Base-by-base conservation (phyloP, 1,140 invertebrate species). In the Euura lappo region DNA sequence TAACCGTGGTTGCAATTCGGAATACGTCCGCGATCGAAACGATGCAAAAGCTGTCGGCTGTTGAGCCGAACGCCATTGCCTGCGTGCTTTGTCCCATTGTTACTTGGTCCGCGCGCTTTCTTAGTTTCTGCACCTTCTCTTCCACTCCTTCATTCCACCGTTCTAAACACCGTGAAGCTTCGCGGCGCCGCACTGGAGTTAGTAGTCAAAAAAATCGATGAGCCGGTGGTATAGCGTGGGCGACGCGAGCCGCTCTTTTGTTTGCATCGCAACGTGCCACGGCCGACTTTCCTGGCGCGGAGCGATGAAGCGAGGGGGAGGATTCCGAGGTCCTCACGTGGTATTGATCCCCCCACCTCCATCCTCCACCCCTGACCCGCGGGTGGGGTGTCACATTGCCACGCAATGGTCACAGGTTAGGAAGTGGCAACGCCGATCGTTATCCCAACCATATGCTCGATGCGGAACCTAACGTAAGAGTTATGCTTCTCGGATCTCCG, bases 71-170 rank as follows among this genome's bases (percentile, higher is more conserved):
- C 28, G 28, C 28, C 28, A 28, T 28, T 28, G 28, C 28, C 28
- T 28, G 28, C 28, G 28, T 28, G 13, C 51, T 60, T 60, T 60
- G 51, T 60, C 51, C 51, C 51, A 60, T 60, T 60, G 51, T 60
- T 60, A 60, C 8, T 60, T 11, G 51, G 8, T 60, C 2, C 51
- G 28, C 28, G 28, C 1, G 28, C 28, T 28, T 28, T 28, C 28
- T 28, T 28, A 28, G 28, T 28, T 60, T 11, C 13, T 60, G 51
- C 51, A n/a, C 51, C 8, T 60, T 60, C 51, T 60, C 51, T 60
- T 60, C 51, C 51, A 11, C 51, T 60, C 51, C 51, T 60, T 60
- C 51, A 60, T 60, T 60, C 51, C 51, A 60, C 51, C 51, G 51
- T 60, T 60, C 51, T 60, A 60, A 60, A 60, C 51, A 60, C 51